Conservation (phyloP, 2,888 invertebrate species). For the Adela reaumurella region DNA sequence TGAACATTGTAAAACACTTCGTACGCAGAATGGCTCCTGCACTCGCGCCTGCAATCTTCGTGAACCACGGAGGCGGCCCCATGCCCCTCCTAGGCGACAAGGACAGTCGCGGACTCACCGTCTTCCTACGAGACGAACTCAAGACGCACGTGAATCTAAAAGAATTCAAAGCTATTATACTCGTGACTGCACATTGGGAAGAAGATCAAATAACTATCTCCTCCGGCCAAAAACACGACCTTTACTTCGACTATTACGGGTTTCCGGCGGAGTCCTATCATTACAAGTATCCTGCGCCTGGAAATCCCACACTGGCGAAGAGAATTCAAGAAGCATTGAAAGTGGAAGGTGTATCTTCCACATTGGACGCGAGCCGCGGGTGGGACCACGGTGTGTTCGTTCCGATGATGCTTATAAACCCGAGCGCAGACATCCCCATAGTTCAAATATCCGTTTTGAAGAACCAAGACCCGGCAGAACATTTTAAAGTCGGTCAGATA, state of each 20-base stretch:
- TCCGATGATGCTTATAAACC: conserved; percentile 28
- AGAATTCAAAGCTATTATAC: conserved; percentile 19
- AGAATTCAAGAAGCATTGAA: conserved; percentile 20
- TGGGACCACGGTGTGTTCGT: conserved; percentile 32
- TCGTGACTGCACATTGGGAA: conserved; percentile 26
- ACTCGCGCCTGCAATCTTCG: conserved; percentile 22
- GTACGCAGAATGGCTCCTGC: conserved; percentile 16
- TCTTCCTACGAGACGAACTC: conserved; percentile 15
- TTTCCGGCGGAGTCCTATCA: conserved; percentile 23
- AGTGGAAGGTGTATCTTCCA: conserved; percentile 17
- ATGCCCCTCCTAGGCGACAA: conserved; percentile 21
- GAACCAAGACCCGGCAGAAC: conserved; percentile 20
- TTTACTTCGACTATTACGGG: conserved; percentile 24
- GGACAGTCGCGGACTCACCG: conserved; percentile 19
- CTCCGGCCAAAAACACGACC: conserved; percentile 17
- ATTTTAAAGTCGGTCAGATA: conserved; percentile 22
- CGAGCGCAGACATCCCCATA: conserved; percentile 23
- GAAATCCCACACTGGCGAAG: conserved; percentile 19
- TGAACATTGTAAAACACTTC: conserved; percentile 41
- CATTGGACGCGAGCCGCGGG: conserved; percentile 21
- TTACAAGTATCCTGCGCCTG: conserved; percentile 23
- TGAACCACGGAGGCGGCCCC: conserved; percentile 27
- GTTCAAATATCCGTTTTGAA: conserved; percentile 24
- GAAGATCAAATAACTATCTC: conserved; percentile 23
- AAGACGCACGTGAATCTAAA: conserved; percentile 17